Evolutionary conservation across 1,140 invertebrate species (phyloP).

Genomic region (Andrena cerasifolii): DNA sequence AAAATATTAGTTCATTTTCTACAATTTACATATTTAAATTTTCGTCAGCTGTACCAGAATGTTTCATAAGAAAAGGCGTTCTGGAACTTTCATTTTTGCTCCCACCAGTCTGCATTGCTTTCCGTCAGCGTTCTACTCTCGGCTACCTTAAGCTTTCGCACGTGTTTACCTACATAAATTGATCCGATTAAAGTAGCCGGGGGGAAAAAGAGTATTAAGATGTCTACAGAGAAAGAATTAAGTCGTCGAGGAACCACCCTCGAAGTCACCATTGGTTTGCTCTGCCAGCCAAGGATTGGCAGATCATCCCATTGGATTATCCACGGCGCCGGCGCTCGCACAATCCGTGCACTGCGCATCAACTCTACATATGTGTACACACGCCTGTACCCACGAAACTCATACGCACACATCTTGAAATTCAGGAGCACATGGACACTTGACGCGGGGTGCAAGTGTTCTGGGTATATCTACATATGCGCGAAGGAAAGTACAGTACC

Average conservation of each 20-base stretch:
- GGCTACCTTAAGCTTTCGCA: too few species aligned
- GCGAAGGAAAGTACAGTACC: background rate
- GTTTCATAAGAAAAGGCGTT: too few species aligned
- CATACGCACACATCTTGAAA: background rate
- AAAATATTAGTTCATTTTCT: too few species aligned
- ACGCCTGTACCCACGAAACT: background rate
- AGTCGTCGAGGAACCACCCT: conserved; percentile 62
- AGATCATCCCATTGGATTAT: conserved; percentile 82
- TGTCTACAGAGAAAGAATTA: conserved; percentile 47
- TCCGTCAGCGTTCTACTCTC: too few species aligned
- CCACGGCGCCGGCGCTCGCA: conserved; percentile 77
- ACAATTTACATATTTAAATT: too few species aligned
- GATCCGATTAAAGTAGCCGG: too few species aligned
- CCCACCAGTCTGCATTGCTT: too few species aligned
- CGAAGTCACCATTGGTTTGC: conserved; percentile 71
- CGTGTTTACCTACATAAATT: too few species aligned
- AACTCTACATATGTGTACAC: conserved; percentile 2
- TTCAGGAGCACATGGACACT: background rate
- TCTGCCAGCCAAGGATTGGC: conserved; percentile 76
- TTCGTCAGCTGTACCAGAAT: too few species aligned
- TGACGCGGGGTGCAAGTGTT: background rate
- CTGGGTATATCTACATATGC: background rate
- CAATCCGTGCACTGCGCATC: conserved; percentile 62
- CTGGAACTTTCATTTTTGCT: too few species aligned
- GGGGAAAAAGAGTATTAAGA: background rate